phyloP scores from a whole-genome alignment of 1,140 invertebrate genomes.

The Tribolium madens region DNA sequence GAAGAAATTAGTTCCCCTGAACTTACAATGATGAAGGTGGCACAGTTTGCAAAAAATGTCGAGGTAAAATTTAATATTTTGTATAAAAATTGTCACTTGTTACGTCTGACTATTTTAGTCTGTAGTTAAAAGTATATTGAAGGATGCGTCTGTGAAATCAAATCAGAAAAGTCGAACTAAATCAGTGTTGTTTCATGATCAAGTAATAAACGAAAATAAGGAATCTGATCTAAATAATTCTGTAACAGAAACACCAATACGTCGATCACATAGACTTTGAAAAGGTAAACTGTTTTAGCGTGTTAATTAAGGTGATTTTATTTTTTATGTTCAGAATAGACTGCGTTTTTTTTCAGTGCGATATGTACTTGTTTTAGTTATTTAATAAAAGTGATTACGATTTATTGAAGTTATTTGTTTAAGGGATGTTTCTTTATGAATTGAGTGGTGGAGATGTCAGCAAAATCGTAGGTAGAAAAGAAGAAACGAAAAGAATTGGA shows the following conservation, averaged over 20 bases:
- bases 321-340: too few species aligned
- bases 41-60: conserved; percentile 51
- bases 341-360: too few species aligned
- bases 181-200: conserved; percentile 54
- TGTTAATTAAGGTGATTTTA: neutral
- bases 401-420: too few species aligned
- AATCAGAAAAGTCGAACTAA: conserved; percentile 45
- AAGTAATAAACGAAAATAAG: conserved; percentile 13
- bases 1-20: conserved; percentile 40
- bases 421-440: too few species aligned
- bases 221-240: neutral
- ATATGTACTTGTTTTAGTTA: too few species aligned
- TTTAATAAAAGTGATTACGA: too few species aligned
- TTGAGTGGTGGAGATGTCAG: too few species aligned
- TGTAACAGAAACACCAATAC: neutral
- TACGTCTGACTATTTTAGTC: conserved; percentile 36
- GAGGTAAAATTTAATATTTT: conserved; percentile 22
- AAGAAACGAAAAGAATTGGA: conserved; percentile 40
- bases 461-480: conserved; percentile 54
- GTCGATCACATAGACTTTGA: neutral
- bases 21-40: conserved; percentile 56
- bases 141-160: conserved; percentile 47
- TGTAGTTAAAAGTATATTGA: conserved; percentile 56
- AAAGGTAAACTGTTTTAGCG: neutral
- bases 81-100: neutral